Evolutionary conservation across 2,797 vertebrate species (phyloP).

Genomic region (Dipus sagitta): DNA sequence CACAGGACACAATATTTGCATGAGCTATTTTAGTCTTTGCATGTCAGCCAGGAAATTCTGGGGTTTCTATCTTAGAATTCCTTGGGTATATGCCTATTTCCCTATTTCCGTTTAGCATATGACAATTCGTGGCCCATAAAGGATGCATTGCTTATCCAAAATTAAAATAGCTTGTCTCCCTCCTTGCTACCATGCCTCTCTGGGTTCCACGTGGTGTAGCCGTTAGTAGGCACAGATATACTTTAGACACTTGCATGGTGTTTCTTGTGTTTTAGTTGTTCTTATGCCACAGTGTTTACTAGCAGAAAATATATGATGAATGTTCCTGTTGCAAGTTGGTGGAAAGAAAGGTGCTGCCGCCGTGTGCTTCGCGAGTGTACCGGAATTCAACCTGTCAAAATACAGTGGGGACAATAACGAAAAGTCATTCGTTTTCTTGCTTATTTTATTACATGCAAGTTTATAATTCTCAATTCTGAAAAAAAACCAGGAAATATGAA

Average conservation of each 20-base stretch:
- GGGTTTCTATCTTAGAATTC: neutral
- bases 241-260: conserved; percentile 16
- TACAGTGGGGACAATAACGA: conserved; percentile 31
- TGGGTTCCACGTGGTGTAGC: conserved; percentile 14
- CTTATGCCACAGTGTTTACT: conserved; percentile 57
- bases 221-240: neutral
- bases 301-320: conserved; percentile 35
- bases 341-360: conserved; percentile 51
- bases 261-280: conserved; percentile 58
- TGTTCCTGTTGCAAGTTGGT: conserved; percentile 54
- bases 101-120: conserved; percentile 23
- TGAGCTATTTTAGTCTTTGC: conserved; percentile 26
- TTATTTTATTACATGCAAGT: conserved; percentile 3
- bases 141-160: neutral
- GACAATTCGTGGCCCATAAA: neutral
- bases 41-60: neutral
- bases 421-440: conserved; percentile 48
- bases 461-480: conserved; percentile 28
- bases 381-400: conserved; percentile 39
- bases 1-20: neutral
- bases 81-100: neutral
- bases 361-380: neutral
- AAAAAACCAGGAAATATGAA: neutral
- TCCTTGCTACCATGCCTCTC: neutral
- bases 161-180: neutral